A percentile compares a stretch with the other conserved stretches of the same genome.
Conservation (phyloP, 2,888 invertebrate species). For the Cotesia congregata region DNA sequence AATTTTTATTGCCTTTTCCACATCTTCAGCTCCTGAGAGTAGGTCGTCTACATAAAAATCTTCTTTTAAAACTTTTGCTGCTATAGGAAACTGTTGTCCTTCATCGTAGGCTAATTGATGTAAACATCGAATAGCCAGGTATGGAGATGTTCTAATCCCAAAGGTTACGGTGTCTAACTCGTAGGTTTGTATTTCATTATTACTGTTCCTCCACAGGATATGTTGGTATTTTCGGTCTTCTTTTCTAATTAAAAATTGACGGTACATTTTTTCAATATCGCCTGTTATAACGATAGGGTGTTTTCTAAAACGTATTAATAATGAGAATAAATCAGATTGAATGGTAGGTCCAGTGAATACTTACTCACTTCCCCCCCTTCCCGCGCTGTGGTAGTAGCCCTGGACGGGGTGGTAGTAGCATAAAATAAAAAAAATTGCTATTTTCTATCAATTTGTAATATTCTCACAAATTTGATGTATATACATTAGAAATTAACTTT, state of each 20-base stretch:
- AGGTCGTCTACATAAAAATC: conserved; percentile 46
- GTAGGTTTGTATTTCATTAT: not conserved
- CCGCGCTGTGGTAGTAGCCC: too few relatives aligned
- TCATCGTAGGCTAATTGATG: conserved; percentile 48
- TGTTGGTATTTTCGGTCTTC: conserved; percentile 45
- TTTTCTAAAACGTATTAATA: conserved; percentile 35
- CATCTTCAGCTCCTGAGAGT: conserved; percentile 28
- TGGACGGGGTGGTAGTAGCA: too few relatives aligned
- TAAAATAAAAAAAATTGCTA: too few relatives aligned
- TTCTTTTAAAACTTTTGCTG: conserved; percentile 34
- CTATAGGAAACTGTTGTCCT: conserved; percentile 38
- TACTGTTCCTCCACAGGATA: conserved; percentile 33
- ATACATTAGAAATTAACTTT: too few relatives aligned
- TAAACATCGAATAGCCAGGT: conserved; percentile 45
- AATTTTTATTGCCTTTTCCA: conserved; percentile 4
- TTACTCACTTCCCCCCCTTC: too few relatives aligned
- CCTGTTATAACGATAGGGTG: conserved; percentile 46
- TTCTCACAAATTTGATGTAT: too few relatives aligned
- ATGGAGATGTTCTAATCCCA: conserved; percentile 46
- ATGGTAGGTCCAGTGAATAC: conserved; percentile 27
- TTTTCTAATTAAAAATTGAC: conserved; percentile 44
- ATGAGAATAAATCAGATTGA: conserved; percentile 34
- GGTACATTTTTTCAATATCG: conserved; percentile 51
- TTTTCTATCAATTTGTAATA: too few relatives aligned
- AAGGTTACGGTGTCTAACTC: conserved; percentile 36